Percentiles rank a stretch among this genome's conserved stretches.
Conservation (phyloP, 92 coral and sea anemone species). For the Anthopleura xanthogrammica region DNA sequence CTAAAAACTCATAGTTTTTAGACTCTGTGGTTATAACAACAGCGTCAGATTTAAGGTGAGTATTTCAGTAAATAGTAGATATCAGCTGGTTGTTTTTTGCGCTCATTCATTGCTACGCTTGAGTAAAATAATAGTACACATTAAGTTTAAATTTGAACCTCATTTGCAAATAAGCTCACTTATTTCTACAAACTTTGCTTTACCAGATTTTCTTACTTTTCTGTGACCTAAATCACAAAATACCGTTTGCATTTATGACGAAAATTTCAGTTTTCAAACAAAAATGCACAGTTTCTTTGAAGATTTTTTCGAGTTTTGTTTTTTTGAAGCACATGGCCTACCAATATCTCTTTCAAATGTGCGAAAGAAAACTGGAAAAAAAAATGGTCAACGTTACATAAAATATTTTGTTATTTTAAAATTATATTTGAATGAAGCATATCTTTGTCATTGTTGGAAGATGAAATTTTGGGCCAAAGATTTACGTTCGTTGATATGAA, state of each 20-base stretch:
- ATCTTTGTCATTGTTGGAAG: neutral
- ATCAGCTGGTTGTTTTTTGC: neutral
- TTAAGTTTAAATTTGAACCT: neutral
- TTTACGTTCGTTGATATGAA: neutral
- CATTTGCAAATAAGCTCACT: neutral
- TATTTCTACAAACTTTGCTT: neutral
- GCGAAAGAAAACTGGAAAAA: neutral
- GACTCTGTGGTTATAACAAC: neutral
- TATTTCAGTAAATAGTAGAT: neutral
- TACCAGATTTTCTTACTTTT: neutral
- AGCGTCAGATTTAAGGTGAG: neutral
- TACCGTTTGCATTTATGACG: neutral
- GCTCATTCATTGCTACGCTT: neutral
- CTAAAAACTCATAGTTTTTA: neutral
- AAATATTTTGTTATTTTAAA: neutral
- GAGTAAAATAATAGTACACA: neutral
- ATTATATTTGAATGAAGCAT: neutral
- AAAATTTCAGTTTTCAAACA: neutral
- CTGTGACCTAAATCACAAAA: neutral
- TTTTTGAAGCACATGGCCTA: neutral
- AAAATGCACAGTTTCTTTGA: neutral
- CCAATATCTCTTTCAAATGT: neutral
- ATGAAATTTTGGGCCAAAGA: neutral
- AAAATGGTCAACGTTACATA: neutral
- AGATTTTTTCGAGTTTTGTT: neutral